These are phyloP conservation scores for Natrix natrix DNA, from an alignment of 2,797 vertebrate species.

Conservation along the genomic window DNA sequence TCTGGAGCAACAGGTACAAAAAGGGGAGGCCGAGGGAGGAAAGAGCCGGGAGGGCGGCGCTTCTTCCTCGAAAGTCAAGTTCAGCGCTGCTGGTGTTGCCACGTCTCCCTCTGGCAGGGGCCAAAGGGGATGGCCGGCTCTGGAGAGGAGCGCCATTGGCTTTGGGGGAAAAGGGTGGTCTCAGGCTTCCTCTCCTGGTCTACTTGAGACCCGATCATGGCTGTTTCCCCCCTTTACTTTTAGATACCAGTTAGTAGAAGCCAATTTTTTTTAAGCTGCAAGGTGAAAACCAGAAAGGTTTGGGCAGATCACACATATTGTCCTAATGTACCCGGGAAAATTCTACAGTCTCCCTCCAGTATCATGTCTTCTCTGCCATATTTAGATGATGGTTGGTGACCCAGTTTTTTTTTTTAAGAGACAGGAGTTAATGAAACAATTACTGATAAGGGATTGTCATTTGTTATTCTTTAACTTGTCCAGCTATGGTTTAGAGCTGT, in stretches of 20 bases:
- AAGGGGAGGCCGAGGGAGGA: neutral
- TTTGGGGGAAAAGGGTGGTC: neutral
- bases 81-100: slow-evolving; percentile 34
- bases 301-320: neutral
- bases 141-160: neutral
- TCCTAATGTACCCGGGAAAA: neutral
- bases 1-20: slow-evolving; percentile 96
- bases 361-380: neutral
- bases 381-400: neutral
- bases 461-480: neutral
- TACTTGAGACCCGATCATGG: neutral
- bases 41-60: neutral
- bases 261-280: neutral
- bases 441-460: neutral
- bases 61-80: slow-evolving; percentile 8
- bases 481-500: neutral
- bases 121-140: neutral
- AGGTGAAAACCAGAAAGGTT: neutral
- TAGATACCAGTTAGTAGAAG: neutral
- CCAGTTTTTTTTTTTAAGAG: neutral
- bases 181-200: neutral
- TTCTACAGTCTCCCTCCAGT: neutral
- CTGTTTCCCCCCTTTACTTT: neutral
- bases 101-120: slow-evolving; percentile 46
- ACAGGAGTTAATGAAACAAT: neutral